phyloP scores from a whole-genome alignment of 2,888 invertebrate species.

The Halictus ligatus region DNA sequence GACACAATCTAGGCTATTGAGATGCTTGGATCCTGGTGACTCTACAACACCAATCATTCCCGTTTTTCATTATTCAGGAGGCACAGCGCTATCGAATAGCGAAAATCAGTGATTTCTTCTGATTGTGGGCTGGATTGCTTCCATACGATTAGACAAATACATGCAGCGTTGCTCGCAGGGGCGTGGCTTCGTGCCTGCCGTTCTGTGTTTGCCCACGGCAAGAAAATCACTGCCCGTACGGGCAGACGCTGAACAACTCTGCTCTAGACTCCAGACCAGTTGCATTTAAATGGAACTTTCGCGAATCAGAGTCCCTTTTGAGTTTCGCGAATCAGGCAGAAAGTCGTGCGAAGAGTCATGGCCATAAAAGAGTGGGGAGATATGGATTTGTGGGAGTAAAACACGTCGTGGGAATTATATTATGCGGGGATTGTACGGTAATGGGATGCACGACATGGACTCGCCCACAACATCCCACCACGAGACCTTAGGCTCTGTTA shows the following conservation, averaged over 20 bases:
- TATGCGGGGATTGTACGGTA: not conserved
- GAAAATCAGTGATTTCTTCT: no score
- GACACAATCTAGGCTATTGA: no score
- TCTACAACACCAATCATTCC: no score
- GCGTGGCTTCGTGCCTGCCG: no score
- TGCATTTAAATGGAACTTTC: not conserved
- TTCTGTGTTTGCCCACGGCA: no score
- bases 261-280: no score
- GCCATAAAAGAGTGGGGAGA: not conserved
- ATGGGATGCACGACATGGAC: not conserved
- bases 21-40: no score
- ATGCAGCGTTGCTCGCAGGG: no score
- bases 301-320: not conserved
- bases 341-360: not conserved
- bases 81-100: no score
- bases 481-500: not conserved
- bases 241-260: no score
- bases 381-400: not conserved
- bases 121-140: not conserved
- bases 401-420: not conserved
- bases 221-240: no score
- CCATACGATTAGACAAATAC: not conserved
- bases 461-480: not conserved
- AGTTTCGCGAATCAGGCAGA: not conserved
- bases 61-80: no score